Evolutionary conservation across 1,140 invertebrate species (phyloP).

Genomic region (Trichonephila clavipes): DNA sequence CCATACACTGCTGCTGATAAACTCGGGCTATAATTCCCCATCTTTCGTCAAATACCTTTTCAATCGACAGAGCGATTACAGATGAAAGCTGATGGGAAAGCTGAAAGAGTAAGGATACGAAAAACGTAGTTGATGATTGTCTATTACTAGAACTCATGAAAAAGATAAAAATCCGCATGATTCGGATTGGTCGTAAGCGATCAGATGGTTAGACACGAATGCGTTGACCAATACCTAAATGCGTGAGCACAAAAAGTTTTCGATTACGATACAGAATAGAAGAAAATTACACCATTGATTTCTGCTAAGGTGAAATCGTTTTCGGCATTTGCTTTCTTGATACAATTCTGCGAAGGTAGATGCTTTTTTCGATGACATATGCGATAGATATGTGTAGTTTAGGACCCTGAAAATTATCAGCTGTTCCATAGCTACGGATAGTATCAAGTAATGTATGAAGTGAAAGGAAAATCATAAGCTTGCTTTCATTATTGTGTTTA

Average conservation of each 20-base stretch:
- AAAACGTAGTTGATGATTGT: neutral
- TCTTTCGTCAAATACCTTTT: conserved; percentile 14
- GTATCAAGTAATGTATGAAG: too few species aligned
- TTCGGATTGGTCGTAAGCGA: conserved; percentile 7
- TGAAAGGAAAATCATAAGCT: too few species aligned
- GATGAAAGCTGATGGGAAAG: neutral
- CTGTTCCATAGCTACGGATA: too few species aligned
- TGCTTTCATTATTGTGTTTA: too few species aligned
- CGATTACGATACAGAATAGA: neutral
- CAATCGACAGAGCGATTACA: conserved; percentile 22
- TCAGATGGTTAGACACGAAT: conserved; percentile 24
- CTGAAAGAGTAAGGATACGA: neutral
- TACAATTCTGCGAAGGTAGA: neutral
- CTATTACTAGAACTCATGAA: neutral
- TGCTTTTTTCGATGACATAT: neutral
- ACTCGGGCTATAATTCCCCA: neutral
- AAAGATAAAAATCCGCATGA: neutral
- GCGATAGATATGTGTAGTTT: neutral
- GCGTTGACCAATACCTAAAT: conserved; percentile 15
- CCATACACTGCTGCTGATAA: too few species aligned
- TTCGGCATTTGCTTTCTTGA: neutral
- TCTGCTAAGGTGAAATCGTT: conserved; percentile 21
- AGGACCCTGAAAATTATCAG: too few species aligned
- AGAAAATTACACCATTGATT: neutral
- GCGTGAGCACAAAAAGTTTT: neutral